Evolutionary conservation across 2,113 vertebrate species (phyloP).

Genomic region (Callospermophilus lateralis): DNA sequence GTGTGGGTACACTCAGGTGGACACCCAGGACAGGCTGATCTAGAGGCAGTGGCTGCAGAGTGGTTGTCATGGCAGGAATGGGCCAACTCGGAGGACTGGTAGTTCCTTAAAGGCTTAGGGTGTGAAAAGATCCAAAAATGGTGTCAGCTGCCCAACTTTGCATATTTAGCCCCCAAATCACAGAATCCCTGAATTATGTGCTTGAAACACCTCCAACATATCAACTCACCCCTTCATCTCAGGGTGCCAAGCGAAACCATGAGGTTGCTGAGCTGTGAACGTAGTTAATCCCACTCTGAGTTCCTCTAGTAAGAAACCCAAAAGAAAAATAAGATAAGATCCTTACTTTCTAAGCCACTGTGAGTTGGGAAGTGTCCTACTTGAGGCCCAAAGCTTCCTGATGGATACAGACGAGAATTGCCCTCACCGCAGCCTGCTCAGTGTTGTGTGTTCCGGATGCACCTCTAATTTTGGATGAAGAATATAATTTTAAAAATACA

Average conservation of each 20-base stretch:
- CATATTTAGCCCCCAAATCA: background rate
- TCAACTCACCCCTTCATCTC: background rate
- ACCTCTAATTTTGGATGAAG: background rate
- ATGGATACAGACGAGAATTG: background rate
- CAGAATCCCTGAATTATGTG: background rate
- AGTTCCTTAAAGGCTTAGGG: too few species aligned
- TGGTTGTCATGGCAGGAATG: background rate
- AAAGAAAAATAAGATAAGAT: slow-evolving; percentile 9
- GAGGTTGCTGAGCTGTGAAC: background rate
- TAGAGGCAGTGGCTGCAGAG: background rate
- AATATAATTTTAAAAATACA: background rate
- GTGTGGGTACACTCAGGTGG: background rate
- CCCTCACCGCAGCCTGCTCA: background rate
- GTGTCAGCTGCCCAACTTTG: background rate
- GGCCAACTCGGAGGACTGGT: too few species aligned
- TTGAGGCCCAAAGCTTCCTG: background rate
- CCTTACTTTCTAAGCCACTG: background rate
- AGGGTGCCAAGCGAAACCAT: background rate
- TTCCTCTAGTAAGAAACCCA: background rate
- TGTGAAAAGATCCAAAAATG: background rate
- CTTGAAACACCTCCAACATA: background rate
- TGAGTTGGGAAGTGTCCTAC: background rate
- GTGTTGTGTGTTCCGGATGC: background rate
- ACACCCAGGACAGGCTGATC: background rate
- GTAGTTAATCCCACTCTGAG: background rate